These are phyloP conservation scores for Drosophila neotestacea DNA, from an alignment of 2,888 invertebrate species.

Conservation along the genomic window DNA sequence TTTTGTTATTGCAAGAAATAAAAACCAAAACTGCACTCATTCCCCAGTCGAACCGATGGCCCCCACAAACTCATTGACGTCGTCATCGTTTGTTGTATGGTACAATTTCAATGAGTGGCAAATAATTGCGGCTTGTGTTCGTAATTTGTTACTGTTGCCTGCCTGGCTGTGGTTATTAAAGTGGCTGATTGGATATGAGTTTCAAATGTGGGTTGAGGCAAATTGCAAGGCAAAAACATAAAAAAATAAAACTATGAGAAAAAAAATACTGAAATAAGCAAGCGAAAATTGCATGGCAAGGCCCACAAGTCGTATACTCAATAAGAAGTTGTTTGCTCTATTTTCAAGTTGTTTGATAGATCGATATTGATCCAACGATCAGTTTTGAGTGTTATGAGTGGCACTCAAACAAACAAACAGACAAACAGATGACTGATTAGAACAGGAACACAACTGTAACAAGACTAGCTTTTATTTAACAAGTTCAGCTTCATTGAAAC, in stretches of 20 bases:
- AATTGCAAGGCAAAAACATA: constrained; percentile 52
- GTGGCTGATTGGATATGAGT: constrained; percentile 71
- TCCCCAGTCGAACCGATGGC: not conserved
- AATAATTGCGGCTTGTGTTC: constrained; percentile 69
- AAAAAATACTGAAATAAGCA: constrained; percentile 17
- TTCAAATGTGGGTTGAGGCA: constrained; percentile 70
- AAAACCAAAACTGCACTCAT: constrained; percentile 62
- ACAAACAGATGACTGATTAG: not conserved
- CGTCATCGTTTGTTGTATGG: constrained; percentile 54
- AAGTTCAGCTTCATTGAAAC: constrained; percentile 7
- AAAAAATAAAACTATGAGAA: constrained; percentile 4
- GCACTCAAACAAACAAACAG: constrained; percentile 1
- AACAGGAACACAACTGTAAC: not conserved
- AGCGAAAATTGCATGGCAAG: constrained; percentile 53
- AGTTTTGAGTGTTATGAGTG: constrained; percentile 11
- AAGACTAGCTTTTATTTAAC: not conserved
- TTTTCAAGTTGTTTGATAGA: constrained; percentile 10
- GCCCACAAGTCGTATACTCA: constrained; percentile 61
- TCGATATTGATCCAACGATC: constrained; percentile 10
- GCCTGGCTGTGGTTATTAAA: constrained; percentile 57
- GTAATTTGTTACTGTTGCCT: constrained; percentile 58
- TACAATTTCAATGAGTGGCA: constrained; percentile 74
- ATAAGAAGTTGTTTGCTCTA: constrained; percentile 52
- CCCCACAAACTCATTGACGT: constrained; percentile 30
- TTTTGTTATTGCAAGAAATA: constrained; percentile 75